Base-by-base conservation (phyloP, 1,140 invertebrate species). In the Trachymyrmex cornetzi region DNA sequence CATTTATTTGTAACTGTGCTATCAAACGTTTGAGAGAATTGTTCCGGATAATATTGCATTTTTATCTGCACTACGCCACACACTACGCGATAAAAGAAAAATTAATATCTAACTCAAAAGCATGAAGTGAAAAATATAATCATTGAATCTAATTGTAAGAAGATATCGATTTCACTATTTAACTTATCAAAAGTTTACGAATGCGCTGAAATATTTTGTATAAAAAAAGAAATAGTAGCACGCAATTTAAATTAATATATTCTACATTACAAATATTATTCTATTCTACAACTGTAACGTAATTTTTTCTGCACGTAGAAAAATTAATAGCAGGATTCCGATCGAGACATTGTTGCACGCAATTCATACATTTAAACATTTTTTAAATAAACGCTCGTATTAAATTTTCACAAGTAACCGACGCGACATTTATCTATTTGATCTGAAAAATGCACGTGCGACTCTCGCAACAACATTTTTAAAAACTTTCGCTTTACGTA, bases 401-500 rank as follows among this genome's bases (percentile, higher is more conserved):
- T 27, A 22, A 38, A 80, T 16, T 82, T 53, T 64, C 5, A 44
- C 3, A 22, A 44, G 7, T 6, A 16, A 16, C 4, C n/a, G 69
- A 48, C 48, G 7, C 9, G 50, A 48, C 38, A 74, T 74, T 84
- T 84, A 74, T 84, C 80, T 30, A 44, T 59, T 82, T 38, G 22
- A 57, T 57, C 63, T 12, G 19, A 16, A 64, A 64, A 38, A 24
- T 14, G n/a, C 69, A 61, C 67, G 80, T 59, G 55, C 79, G 30
- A 72, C 67, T 72, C 16, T 72, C 11, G 34, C 22, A 71, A 30
- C 24, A 0, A 5, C n/a, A 27, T n/a, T 71, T 27, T 34, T 4
- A 44, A 71, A 74, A 84, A 50, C 34, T 84, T 74, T 61, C 14
- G 38, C 67, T 59, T 82, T 74, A 57, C 80, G 55, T 48, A 84